Conservation (phyloP, 2,797 vertebrate species). For the Alfaro cultratus region DNA sequence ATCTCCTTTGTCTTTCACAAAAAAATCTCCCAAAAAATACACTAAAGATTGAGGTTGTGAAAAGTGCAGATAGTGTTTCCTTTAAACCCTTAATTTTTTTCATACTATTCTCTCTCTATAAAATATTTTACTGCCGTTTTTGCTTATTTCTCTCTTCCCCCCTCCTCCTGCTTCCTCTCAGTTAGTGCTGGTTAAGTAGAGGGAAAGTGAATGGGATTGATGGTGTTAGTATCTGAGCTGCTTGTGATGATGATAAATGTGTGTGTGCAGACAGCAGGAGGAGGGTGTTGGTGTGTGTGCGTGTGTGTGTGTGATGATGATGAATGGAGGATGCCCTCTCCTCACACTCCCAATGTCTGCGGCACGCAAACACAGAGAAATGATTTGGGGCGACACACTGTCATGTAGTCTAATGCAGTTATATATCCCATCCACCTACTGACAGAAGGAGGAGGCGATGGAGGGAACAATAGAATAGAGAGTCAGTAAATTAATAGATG, state of each 20-base stretch:
- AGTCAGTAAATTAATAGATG: conserved; percentile 56
- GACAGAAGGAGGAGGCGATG: conserved; percentile 50
- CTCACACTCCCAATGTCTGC: conserved; percentile 90
- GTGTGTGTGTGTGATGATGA: conserved; percentile 74
- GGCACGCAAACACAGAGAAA: conserved; percentile 90
- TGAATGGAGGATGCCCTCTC: conserved; percentile 83
- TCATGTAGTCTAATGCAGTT: conserved; percentile 94
- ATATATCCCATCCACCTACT: conserved; percentile 88
- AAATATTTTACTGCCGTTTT: conserved; percentile 17
- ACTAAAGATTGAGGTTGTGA: background rate
- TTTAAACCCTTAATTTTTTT: background rate
- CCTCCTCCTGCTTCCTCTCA: conserved; percentile 28
- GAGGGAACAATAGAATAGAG: conserved; percentile 35
- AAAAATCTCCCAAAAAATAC: background rate
- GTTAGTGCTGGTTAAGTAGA: conserved; percentile 76
- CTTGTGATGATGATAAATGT: conserved; percentile 82
- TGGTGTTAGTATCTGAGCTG: conserved; percentile 85
- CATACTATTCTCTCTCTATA: background rate
- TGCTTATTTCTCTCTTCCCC: background rate
- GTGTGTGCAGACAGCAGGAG: conserved; percentile 55
- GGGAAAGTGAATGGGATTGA: conserved; percentile 93
- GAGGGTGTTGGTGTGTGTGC: conserved; percentile 42
- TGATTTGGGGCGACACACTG: conserved; percentile 91
- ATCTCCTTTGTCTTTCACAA: background rate
- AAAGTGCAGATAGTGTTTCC: background rate